Conservation (phyloP, 2,113 vertebrate genomes). For the Calonectris borealis region DNA sequence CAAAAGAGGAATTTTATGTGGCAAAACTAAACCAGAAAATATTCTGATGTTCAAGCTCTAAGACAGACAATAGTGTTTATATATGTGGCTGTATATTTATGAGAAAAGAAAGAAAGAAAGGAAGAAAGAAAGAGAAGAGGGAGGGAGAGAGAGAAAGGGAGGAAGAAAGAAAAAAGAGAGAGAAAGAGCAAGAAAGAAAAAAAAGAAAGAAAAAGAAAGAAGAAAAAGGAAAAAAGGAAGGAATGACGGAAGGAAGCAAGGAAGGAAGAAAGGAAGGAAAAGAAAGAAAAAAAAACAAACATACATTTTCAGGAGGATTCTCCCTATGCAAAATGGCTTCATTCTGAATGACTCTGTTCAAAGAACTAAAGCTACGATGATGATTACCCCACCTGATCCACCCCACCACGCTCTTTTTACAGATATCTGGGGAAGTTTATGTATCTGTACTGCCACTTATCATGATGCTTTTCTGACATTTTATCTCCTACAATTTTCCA, state of each 20-base stretch:
- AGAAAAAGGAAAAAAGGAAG: no score
- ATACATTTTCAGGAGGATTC: neutral
- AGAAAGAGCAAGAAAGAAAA: neutral
- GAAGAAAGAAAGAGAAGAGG: neutral
- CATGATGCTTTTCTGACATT: conserved; percentile 14
- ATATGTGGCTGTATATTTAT: neutral
- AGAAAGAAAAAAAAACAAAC: no score
- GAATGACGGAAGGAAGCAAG: no score
- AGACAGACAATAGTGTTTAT: neutral
- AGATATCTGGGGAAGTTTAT: neutral
- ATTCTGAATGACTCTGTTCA: neutral
- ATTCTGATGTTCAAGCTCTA: neutral
- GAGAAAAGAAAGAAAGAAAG: no score
- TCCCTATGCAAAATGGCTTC: neutral
- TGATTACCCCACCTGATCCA: neutral
- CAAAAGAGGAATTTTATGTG: neutral
- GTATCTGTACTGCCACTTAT: neutral
- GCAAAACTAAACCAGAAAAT: neutral
- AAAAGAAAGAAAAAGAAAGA: no score
- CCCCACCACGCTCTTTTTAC: neutral
- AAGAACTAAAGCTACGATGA: neutral
- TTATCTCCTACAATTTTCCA: conserved; percentile 18
- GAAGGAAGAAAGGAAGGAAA: neutral
- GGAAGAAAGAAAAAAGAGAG: no score
- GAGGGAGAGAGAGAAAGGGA: no score